Evolutionary conservation across 2,113 vertebrate genomes (phyloP), one percentile per base, ranked within the genome.

Genomic region (Globicephala melas): DNA sequence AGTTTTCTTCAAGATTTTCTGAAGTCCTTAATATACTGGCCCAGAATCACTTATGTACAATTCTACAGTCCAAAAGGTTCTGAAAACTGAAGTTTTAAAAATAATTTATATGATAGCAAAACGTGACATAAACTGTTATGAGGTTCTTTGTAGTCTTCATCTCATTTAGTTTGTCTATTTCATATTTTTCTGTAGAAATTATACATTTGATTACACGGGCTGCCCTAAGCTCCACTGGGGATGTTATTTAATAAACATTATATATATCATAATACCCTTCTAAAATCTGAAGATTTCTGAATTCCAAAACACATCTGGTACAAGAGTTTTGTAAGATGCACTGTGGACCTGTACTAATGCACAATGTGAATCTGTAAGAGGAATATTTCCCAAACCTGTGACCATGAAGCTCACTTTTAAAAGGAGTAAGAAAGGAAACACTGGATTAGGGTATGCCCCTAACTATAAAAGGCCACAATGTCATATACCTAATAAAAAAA

Each of bases 271-370:
- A 70, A 47, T 50, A 84, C 2, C 4, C 26, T 85, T 95, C 55
- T 73, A 83, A 94, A 87, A 96, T 82, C 6, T 50, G 11, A 93
- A 94, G 23, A 93, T 53, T 96, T 76, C 71, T 95, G 33, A 96
- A 89, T 86, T 94, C 50, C 21, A 68, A 94, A 96, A 91, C 23
- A 74, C 70, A 94, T 68, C 21, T 81, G 50, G 18, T 73, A 82
- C 13, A 81, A 60, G 25, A 84, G 31, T 73, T 96, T 92, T 33
- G 4, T 36, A 92, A 90, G 67, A 73, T 65, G 62, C 36, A 87
- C 0, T 77, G 74, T 77, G 67, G 21, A 82, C 68, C 41, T 82
- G 28, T 50, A 89, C 26, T 94, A 80, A 89, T 70, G 44, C 3
- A 87, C 76, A 96, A 58, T 41, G 23, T 84, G 9, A 93, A 55